Evolutionary conservation across 1,140 invertebrate species (phyloP).

Genomic region (Nasonia vitripennis): DNA sequence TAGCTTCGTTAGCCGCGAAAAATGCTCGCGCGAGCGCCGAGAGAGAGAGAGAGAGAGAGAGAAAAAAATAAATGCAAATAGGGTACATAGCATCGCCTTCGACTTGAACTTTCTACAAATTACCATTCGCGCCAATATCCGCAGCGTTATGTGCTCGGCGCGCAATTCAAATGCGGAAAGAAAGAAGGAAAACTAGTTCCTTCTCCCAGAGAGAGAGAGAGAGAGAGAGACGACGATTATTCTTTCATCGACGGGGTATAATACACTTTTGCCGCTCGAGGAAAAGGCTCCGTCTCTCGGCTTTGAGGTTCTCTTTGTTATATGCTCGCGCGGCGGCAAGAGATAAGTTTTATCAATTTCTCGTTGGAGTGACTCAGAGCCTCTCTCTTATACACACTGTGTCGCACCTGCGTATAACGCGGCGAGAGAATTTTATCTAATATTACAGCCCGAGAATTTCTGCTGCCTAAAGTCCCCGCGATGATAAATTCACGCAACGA

Average conservation of each 20-base stretch:
- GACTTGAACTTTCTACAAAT: conserved; percentile 42
- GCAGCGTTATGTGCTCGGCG: background rate
- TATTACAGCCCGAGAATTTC: no score
- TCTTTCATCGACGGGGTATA: background rate
- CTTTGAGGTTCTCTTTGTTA: no score
- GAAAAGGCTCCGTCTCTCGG: background rate
- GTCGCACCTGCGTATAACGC: background rate
- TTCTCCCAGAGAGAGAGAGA: background rate
- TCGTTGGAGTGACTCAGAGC: background rate
- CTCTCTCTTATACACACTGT: background rate
- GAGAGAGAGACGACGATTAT: background rate
- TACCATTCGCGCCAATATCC: conserved; percentile 12
- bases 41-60: no score
- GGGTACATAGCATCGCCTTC: background rate
- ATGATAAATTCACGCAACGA: no score
- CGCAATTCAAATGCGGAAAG: conserved; percentile 16
- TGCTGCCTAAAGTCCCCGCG: no score
- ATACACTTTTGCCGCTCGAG: background rate
- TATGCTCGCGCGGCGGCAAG: no score
- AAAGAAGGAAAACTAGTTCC: background rate
- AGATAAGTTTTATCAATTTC: no score
- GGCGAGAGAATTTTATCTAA: no score
- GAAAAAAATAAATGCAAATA: conserved; percentile 24
- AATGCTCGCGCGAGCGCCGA: background rate
- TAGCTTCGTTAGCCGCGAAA: background rate